Evolutionary conservation across 2,888 invertebrate species (phyloP), one percentile per base, ranked within the genome.

Genomic region (Drosophila macrospina): DNA sequence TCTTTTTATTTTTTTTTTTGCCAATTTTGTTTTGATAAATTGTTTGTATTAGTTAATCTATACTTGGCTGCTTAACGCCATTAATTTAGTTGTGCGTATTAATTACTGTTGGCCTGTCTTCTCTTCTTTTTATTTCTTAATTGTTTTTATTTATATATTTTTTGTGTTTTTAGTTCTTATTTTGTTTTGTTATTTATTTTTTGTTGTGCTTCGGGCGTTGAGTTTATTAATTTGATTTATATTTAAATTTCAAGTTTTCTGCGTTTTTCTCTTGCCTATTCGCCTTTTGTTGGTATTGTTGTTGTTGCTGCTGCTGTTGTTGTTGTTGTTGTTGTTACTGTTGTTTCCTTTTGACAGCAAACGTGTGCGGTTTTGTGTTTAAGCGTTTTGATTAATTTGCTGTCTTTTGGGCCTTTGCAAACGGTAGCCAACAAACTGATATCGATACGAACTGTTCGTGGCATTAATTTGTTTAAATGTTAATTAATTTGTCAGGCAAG

Each of bases 401-500:
- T 62, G 50, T 37, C 47, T 54, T 42, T 52, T 56, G 55, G 56
- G 26, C 42, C 44, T 42, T 54, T 65, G 36, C 13, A 66, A 74
- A 83, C 84, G 62, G 86, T 74, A 88, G 84, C 78, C 70, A 77
- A 64, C 15, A 39, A 66, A 59, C 16, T 36, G 54, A 74, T 79
- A 64, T 72, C 59, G 64, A 72, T 63, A 42, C 59, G 52, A 39
- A 56, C 37, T 37, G 15, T 62, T 63, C 37, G 75, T 41, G 69
- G 62, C 64, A 80, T 61, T 76, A 75, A 81, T 85, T 88, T 84
- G 69, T 80, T 67, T 54, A 71, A 80, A 82, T 80, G 88, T 63
- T 88, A 88, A 88, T 88, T 86, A 71, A 80, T 79, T 70, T 88
- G 83, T 88, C 88, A 84, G 88, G 69, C 77, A 45, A 68, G 47